These are phyloP conservation scores for Camponotus vicinus DNA, from an alignment of 1,140 invertebrate species.

Conservation along the genomic window DNA sequence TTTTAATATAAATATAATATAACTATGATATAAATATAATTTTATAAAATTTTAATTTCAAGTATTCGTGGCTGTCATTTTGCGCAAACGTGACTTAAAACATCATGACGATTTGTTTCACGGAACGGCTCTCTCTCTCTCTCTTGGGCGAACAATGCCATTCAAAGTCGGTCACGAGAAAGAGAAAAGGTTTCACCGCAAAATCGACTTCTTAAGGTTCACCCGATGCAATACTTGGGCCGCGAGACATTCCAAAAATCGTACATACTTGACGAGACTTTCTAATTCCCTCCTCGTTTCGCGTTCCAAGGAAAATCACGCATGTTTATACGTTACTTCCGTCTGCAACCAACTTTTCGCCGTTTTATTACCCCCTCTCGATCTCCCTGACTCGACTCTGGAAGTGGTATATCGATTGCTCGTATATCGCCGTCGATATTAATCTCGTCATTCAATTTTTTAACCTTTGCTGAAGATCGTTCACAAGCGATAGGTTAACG, in stretches of 20 bases:
- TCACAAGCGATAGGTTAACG: neutral
- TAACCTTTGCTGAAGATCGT: slow-evolving; percentile 9
- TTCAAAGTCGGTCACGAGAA: slow-evolving; percentile 40
- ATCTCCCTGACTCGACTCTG: neutral
- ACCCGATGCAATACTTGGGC: slow-evolving; percentile 36
- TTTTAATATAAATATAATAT: too few relatives aligned
- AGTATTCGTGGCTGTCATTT: too few relatives aligned
- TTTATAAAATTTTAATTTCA: too few relatives aligned
- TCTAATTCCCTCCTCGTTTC: slow-evolving; percentile 19
- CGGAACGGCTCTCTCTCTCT: neutral
- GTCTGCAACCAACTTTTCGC: neutral
- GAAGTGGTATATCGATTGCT: neutral
- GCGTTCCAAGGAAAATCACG: neutral
- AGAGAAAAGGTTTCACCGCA: slow-evolving; percentile 38
- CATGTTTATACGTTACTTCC: neutral
- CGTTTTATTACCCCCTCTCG: neutral
- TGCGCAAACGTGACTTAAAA: neutral
- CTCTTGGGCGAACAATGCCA: slow-evolving; percentile 5
- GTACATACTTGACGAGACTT: slow-evolving; percentile 14
- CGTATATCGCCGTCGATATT: neutral
- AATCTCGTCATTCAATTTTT: slow-evolving; percentile 31
- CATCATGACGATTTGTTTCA: slow-evolving; percentile 6
- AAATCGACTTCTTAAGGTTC: slow-evolving; percentile 32
- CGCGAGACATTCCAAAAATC: slow-evolving; percentile 38
- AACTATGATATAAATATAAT: too few relatives aligned